These are phyloP conservation scores for Cyphomyrus discorhynchus DNA, from an alignment of 2,113 vertebrate species.

Conservation along the genomic window DNA sequence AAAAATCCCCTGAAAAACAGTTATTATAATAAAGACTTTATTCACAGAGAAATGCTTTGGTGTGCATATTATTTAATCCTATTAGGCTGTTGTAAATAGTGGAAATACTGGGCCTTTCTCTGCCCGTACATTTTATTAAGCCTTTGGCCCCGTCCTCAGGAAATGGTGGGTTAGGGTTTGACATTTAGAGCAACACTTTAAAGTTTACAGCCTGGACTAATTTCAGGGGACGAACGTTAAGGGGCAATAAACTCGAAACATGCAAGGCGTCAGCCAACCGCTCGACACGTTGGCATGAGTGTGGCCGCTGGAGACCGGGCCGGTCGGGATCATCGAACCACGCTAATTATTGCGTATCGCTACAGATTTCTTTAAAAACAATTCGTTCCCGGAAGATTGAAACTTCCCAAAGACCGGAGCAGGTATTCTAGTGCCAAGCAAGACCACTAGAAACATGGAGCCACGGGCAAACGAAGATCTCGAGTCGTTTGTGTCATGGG, in stretches of 20 bases:
- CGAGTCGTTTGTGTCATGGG: background rate
- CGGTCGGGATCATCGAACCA: background rate
- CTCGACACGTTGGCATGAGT: background rate
- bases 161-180: background rate
- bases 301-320: background rate
- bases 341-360: background rate
- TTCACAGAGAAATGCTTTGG: background rate
- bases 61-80: background rate
- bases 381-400: background rate
- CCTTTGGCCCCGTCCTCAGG: background rate
- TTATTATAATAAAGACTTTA: background rate
- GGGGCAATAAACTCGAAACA: background rate
- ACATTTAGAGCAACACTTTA: background rate
- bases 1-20: background rate
- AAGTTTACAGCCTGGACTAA: background rate
- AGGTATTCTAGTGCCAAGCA: slow-evolving; percentile 29
- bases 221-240: background rate
- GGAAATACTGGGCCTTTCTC: background rate
- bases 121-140: background rate
- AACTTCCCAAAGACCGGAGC: background rate
- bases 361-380: background rate
- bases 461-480: background rate
- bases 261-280: background rate
- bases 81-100: background rate
- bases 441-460: slow-evolving; percentile 42